These are phyloP conservation scores for Hylia prasina DNA, from an alignment of 2,113 vertebrate species.

Conservation along the genomic window DNA sequence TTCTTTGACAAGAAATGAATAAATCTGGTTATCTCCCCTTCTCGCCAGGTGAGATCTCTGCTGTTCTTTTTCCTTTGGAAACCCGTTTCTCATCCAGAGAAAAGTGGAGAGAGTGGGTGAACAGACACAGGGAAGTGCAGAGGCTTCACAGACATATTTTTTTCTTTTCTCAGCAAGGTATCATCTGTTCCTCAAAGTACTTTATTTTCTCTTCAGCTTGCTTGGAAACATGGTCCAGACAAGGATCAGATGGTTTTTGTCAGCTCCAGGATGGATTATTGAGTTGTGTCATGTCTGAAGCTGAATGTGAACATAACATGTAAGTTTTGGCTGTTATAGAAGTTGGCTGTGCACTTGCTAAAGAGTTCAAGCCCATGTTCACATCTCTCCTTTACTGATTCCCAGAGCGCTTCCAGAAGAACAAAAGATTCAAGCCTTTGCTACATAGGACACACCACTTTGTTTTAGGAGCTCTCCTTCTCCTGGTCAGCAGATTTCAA, in stretches of 20 bases:
- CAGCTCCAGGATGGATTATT: constrained; percentile 7
- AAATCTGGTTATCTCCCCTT: neutral
- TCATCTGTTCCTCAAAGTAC: neutral
- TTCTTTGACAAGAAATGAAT: neutral
- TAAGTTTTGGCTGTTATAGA: neutral
- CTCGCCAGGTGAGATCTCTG: neutral
- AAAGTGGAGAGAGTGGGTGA: neutral
- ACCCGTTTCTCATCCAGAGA: neutral
- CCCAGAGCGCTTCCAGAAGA: neutral
- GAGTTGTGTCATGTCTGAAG: neutral
- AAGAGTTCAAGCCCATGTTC: neutral
- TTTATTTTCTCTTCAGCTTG: constrained; percentile 22
- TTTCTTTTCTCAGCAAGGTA: constrained; percentile 4
- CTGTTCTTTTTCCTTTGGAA: neutral
- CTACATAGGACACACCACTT: neutral
- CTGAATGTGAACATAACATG: neutral
- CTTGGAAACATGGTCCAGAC: constrained; percentile 18
- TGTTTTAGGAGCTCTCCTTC: neutral
- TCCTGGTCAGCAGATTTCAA: neutral
- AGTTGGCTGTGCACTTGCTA: neutral
- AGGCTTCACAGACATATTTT: neutral
- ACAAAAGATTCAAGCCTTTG: neutral
- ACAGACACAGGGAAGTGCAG: neutral
- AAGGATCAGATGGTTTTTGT: constrained; percentile 32
- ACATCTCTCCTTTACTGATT: neutral